These are phyloP conservation scores for Sebastiscus tertius DNA, from an alignment of 2,797 vertebrate genomes.

Conservation along the genomic window DNA sequence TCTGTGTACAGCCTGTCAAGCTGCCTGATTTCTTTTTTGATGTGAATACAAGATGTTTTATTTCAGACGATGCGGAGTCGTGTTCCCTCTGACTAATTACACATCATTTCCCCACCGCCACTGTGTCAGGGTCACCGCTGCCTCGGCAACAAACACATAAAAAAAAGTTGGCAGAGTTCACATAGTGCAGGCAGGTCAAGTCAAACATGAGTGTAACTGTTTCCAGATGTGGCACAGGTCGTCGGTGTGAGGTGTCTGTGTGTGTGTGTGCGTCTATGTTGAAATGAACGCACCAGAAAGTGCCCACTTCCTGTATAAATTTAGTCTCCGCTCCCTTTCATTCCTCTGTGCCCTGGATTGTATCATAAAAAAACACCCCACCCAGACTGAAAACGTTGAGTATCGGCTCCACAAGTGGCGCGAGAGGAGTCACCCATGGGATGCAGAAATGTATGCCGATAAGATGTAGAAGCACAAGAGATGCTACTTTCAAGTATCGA, in stretches of 20 bases:
- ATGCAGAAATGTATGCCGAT: background rate
- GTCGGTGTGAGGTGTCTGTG: conserved; percentile 77
- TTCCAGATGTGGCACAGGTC: conserved; percentile 93
- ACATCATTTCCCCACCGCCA: conserved; percentile 86
- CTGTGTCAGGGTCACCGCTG: conserved; percentile 83
- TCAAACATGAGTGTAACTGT: conserved; percentile 93
- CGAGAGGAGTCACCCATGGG: background rate
- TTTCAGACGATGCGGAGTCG: conserved; percentile 69
- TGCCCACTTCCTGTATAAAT: conserved; percentile 95
- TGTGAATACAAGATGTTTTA: conserved; percentile 55
- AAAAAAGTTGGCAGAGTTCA: conserved; percentile 88
- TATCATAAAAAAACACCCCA: conserved; percentile 79
- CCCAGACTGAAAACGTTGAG: conserved; percentile 36
- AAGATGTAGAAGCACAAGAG: background rate
- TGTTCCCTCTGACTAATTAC: conserved; percentile 88
- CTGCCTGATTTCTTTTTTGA: conserved; percentile 42
- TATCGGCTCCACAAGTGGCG: conserved; percentile 26
- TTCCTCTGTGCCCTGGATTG: conserved; percentile 86
- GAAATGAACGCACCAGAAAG: conserved; percentile 90
- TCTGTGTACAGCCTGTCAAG: conserved; percentile 15
- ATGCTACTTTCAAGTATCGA: background rate
- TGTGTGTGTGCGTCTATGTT: conserved; percentile 87
- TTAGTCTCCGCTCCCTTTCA: conserved; percentile 88
- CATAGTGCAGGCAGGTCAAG: conserved; percentile 92
- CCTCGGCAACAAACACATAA: conserved; percentile 87